Percentiles rank a stretch among this genome's conserved stretches.
Evolutionary conservation across 2,113 vertebrate genomes (phyloP).

Genomic region (Upupa epops): DNA sequence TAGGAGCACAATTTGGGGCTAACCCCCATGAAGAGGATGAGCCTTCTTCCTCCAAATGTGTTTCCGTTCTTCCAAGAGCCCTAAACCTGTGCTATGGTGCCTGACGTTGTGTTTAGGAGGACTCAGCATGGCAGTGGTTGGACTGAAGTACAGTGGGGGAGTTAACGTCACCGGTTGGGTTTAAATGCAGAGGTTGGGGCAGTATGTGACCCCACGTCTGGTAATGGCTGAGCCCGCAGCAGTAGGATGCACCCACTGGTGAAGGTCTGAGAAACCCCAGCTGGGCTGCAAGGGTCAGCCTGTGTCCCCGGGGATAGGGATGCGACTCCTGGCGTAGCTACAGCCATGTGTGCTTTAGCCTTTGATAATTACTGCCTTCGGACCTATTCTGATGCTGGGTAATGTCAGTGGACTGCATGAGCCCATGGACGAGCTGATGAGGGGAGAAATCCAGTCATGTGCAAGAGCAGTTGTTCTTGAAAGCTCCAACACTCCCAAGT

Average conservation of each 20-base stretch:
- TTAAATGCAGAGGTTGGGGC: not conserved
- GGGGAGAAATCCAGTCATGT: not conserved
- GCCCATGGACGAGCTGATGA: not conserved
- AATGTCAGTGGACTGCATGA: not conserved
- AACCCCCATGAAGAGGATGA: accelerated
- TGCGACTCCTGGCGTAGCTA: not conserved
- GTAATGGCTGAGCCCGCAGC: not conserved
- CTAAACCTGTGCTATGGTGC: accelerated
- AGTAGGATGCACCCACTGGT: not conserved
- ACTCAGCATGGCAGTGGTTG: not conserved
- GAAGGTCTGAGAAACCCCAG: not conserved
- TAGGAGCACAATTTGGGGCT: not conserved
- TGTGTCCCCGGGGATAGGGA: accelerated
- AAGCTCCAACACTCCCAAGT: not conserved
- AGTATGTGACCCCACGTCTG: accelerated
- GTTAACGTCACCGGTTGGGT: not conserved
- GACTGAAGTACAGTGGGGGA: not conserved
- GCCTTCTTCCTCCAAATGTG: not conserved
- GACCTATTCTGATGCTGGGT: not conserved
- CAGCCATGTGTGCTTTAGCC: accelerated
- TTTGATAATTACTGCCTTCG: not conserved
- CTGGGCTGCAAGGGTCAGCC: not conserved
- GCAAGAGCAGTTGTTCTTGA: not conserved
- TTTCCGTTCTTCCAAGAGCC: not conserved
- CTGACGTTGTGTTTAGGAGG: not conserved